Base-by-base conservation (phyloP, 2,113 vertebrate species). In the Ranitomeya imitator region DNA sequence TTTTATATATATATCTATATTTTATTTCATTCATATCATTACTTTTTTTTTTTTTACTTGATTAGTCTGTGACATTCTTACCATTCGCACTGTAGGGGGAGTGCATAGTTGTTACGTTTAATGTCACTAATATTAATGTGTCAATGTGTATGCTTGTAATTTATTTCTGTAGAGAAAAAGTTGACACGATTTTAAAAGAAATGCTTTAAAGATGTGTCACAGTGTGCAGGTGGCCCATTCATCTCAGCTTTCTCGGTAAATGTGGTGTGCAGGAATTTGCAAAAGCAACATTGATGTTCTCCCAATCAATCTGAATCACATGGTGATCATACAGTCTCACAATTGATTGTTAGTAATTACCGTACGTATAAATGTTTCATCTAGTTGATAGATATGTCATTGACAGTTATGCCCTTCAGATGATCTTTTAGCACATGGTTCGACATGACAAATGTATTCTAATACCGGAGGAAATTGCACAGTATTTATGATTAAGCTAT, bases 211-310 rank as follows among this genome's bases (percentile, higher is more conserved):
- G 76, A 81, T 82, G 31, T 82, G 71, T 83, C 78, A 55, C 54
- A 77, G 73, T 91, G 86, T 92, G 88, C 90, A 88, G 88, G 89
- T 86, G 76, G 81, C 67, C 45, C 67, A 76, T 60, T 83, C 79
- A 85, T 57, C 89, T 92, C 90, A 90, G 90, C 89, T 89, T 73
- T 90, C 90, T 91, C 91, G 88, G 79, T 89, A 23, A 67, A 67
- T 92, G 80, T 91, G 79, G 90, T 91, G 94, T 93, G 86, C 90
- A 92, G 92, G 92, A 91, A 92, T 94, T 92, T 95, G 93, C 93
- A 91, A 86, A 91, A 91, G 90, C 91, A 90, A 0, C 89, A 26
- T 89, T 89, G 91, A 90, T 93, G 79, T 91, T 90, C 91, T 61
- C 83, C 87, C 86, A 91, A 90, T 78, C 85, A 55, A 55, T 89